Conservation (phyloP, 37 sponge, comb jelly and placozoan species). For the Mnemiopsis leidyi region DNA sequence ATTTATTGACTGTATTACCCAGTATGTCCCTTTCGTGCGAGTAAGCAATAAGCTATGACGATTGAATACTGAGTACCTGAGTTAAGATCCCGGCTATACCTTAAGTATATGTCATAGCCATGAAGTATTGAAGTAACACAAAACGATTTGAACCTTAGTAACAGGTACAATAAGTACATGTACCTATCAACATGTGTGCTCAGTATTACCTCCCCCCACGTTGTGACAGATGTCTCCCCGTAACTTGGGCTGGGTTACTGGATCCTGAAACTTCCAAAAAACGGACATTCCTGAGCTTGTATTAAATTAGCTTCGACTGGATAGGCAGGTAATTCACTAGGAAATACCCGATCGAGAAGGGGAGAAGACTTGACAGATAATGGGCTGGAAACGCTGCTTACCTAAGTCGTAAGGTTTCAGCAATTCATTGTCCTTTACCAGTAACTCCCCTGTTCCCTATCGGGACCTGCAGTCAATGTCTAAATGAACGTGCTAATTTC, state of each 20-base stretch:
- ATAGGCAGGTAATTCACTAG: too few species aligned
- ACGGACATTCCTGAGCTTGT: background rate
- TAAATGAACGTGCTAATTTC: background rate
- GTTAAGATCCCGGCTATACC: too few species aligned
- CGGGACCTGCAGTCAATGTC: background rate
- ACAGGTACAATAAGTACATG: too few species aligned
- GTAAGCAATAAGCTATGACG: too few species aligned
- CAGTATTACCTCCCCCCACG: background rate
- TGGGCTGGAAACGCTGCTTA: background rate
- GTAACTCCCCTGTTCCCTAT: background rate
- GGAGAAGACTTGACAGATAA: background rate
- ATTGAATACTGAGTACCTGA: too few species aligned
- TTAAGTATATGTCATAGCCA: too few species aligned
- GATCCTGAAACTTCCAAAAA: background rate
- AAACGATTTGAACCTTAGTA: too few species aligned
- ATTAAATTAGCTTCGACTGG: background rate
- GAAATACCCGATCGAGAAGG: background rate
- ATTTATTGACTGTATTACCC: too few species aligned
- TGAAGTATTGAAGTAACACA: too few species aligned
- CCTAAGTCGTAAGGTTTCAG: background rate
- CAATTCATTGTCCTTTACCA: background rate
- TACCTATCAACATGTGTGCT: too few species aligned
- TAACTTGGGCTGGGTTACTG: background rate
- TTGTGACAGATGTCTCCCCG: background rate
- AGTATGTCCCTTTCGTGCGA: too few species aligned